Conservation (phyloP, 2,888 invertebrate species). For the Diarsia brunnea region DNA sequence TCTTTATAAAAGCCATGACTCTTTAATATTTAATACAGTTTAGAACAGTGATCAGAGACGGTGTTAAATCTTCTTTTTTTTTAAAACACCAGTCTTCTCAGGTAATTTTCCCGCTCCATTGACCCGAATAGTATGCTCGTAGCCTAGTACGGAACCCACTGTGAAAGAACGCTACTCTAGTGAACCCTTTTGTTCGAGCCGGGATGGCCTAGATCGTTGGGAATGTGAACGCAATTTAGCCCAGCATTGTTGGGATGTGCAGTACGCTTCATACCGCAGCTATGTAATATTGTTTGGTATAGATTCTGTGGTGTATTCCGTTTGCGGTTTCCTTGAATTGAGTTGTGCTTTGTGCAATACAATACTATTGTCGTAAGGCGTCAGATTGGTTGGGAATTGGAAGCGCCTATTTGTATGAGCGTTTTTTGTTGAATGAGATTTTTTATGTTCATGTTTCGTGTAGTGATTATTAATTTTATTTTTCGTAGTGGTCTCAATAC, state of each 20-base stretch:
- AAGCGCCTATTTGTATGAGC: slow-evolving; percentile 1
- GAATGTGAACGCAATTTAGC: slow-evolving; percentile 89
- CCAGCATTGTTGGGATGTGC: slow-evolving; percentile 84
- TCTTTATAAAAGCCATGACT: background rate
- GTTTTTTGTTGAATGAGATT: background rate
- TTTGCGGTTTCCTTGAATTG: slow-evolving; percentile 62
- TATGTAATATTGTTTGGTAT: slow-evolving; percentile 68
- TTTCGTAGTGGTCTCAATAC: background rate
- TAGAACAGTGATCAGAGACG: slow-evolving; percentile 39
- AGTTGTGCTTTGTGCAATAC: slow-evolving; percentile 51
- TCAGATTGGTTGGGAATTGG: slow-evolving; percentile 48
- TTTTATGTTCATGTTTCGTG: background rate
- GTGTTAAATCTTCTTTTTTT: slow-evolving; percentile 39
- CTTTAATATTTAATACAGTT: slow-evolving; percentile 24
- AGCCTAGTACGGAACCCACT: slow-evolving; percentile 80
- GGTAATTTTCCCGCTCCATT: slow-evolving; percentile 83
- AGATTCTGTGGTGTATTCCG: slow-evolving; percentile 65
- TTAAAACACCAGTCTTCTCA: slow-evolving; percentile 66
- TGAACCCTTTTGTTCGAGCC: slow-evolving; percentile 82
- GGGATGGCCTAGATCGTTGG: slow-evolving; percentile 83
- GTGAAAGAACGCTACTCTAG: slow-evolving; percentile 83
- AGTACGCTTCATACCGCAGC: slow-evolving; percentile 66
- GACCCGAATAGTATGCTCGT: slow-evolving; percentile 83
- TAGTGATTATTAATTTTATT: background rate
- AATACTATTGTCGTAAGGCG: slow-evolving; percentile 54